Evolutionary conservation across 2,113 vertebrate genomes (phyloP).

Genomic region (Brachyhypopomus gauderio): DNA sequence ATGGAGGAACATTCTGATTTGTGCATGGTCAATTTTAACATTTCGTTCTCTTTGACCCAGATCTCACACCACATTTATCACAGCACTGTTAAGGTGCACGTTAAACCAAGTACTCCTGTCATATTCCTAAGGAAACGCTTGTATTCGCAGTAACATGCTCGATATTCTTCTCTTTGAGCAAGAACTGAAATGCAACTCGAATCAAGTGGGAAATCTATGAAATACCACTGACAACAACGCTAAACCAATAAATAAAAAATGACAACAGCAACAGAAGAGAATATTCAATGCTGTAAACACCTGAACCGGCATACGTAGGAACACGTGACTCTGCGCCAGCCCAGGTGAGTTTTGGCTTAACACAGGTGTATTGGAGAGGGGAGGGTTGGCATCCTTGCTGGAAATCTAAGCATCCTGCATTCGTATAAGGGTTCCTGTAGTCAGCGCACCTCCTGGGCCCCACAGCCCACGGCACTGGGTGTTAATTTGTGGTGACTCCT

Average conservation of each 20-base stretch:
- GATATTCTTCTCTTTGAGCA: neutral
- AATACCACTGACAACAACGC: no score
- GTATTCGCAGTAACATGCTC: no score
- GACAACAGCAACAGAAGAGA: neutral
- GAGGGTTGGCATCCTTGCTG: neutral
- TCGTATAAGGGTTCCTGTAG: neutral
- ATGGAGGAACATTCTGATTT: neutral
- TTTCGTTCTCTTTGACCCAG: neutral
- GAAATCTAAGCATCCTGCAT: neutral
- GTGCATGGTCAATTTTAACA: neutral
- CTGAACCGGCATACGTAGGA: conserved; percentile 27
- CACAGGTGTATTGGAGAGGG: neutral
- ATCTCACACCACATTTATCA: neutral
- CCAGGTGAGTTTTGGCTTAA: neutral
- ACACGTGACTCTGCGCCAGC: neutral
- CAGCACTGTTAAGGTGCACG: neutral
- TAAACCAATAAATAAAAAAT: neutral
- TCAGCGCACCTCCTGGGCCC: neutral
- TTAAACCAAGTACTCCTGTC: neutral
- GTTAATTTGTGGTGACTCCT: conserved; percentile 50
- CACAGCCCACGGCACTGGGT: neutral
- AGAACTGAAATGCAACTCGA: neutral
- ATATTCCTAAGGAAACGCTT: no score
- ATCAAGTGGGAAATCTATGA: neutral
- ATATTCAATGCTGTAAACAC: neutral